Evolutionary conservation across 2,888 invertebrate genomes (phyloP).

Genomic region (Agrotis clavis): DNA sequence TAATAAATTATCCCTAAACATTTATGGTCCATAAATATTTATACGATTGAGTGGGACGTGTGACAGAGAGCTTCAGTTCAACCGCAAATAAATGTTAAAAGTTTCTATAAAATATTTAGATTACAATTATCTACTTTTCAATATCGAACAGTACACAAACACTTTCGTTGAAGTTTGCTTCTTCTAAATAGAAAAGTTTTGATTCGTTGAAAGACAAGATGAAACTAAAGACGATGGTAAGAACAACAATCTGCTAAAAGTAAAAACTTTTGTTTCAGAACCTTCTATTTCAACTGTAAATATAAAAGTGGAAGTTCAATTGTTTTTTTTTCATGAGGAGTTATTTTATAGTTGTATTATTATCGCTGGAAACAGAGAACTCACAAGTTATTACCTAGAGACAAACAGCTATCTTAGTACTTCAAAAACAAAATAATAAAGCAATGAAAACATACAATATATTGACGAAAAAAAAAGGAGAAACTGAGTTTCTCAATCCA

Average conservation of each 20-base stretch:
- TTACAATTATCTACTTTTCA: slow-evolving; percentile 37
- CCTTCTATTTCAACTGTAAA: slow-evolving; percentile 74
- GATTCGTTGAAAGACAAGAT: slow-evolving; percentile 72
- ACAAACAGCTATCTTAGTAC: too few relatives aligned
- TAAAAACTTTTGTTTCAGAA: slow-evolving; percentile 72
- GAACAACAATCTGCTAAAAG: slow-evolving; percentile 72
- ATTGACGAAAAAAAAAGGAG: slow-evolving; percentile 19
- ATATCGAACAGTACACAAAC: slow-evolving; percentile 34
- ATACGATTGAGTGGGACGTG: slow-evolving; percentile 43
- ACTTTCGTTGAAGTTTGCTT: slow-evolving; percentile 49
- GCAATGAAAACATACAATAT: slow-evolving; percentile 13
- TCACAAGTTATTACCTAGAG: not conserved
- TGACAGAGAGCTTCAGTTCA: slow-evolving; percentile 24
- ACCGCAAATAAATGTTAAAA: slow-evolving; percentile 16
- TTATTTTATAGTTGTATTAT: not conserved
- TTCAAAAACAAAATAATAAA: not conserved
- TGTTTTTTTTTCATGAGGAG: slow-evolving; percentile 11
- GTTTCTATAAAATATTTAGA: slow-evolving; percentile 24
- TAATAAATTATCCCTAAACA: slow-evolving; percentile 46
- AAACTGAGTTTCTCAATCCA: slow-evolving; percentile 37
- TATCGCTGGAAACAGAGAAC: not conserved
- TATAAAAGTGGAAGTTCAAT: slow-evolving; percentile 57
- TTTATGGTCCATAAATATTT: slow-evolving; percentile 46
- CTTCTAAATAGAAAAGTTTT: slow-evolving; percentile 75
- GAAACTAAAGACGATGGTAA: slow-evolving; percentile 68